These are phyloP conservation scores for Thymelicus lineola DNA, from an alignment of 2,888 invertebrate species.

Conservation along the genomic window DNA sequence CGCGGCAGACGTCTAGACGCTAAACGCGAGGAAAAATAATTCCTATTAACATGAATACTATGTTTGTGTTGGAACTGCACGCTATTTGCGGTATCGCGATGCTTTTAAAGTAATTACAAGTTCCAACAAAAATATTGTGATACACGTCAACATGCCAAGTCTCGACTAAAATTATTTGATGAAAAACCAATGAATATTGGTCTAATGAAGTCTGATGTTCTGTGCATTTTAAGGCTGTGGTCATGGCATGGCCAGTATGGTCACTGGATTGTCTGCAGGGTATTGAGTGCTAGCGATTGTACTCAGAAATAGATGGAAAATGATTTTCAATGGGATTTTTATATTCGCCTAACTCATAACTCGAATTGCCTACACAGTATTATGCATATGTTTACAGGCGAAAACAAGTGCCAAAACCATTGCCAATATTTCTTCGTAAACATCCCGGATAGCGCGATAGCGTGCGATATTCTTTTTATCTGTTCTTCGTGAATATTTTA, in stretches of 20 bases:
- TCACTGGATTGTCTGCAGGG: too few species aligned
- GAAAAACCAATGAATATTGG: too few species aligned
- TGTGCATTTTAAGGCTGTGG: too few species aligned
- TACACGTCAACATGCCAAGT: too few species aligned
- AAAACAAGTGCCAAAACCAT: slow-evolving; percentile 17
- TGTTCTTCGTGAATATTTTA: not conserved
- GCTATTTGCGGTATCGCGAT: not conserved
- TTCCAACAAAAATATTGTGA: too few species aligned
- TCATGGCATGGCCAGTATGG: too few species aligned
- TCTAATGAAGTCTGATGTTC: too few species aligned
- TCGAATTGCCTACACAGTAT: not conserved
- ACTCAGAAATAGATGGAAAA: too few species aligned
- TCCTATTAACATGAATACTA: slow-evolving; percentile 23
- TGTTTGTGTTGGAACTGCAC: slow-evolving; percentile 23
- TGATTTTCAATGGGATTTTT: too few species aligned
- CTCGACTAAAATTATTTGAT: too few species aligned
- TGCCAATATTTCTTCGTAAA: slow-evolving; percentile 26
- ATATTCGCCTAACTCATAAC: too few species aligned
- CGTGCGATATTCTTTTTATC: slow-evolving; percentile 5
- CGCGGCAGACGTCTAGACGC: slow-evolving; percentile 41
- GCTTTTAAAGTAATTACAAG: not conserved
- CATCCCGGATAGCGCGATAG: not conserved
- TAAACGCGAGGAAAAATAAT: slow-evolving; percentile 37
- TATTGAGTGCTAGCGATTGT: too few species aligned
- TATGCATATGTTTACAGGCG: slow-evolving; percentile 5